Base-by-base conservation (phyloP, 1,140 invertebrate genomes). In the Neodiprion fabricii region DNA sequence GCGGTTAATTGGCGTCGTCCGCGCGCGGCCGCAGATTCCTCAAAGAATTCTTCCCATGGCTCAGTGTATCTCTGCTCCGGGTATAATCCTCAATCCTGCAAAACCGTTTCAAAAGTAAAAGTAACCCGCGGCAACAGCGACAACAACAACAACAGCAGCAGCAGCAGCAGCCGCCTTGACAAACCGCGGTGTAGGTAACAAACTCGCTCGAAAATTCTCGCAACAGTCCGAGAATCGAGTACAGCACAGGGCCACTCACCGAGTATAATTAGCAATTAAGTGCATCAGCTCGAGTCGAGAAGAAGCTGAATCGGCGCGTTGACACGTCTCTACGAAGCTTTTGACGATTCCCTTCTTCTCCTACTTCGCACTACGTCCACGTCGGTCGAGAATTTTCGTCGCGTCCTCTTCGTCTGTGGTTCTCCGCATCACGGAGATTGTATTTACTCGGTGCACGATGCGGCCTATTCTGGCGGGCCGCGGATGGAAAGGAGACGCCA, bases 201-300 rank as follows among this genome's bases (percentile, higher is more conserved):
- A 9, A 12, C n/a, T 61, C n/a, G 53, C 53, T 61, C 28, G 28
- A 61, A 61, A 61, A 61, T 61, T 61, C 53, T 61, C 53, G 53
- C 53, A 61, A 61, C n/a, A 12, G n/a, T 61, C 53, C 53, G 53
- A 17, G 53, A 61, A 61, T 61, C n/a, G n/a, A 40, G 28, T 40
- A 61, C 53, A 61, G 53, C 11, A 40, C 28, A 40, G 28, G 28
- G 28, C 53, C 53, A 61, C n/a, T 61, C 11, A 61, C 11, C 11
- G 53, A 61, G 53, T 61, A 61, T 61, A 61, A 61, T 61, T 61
- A 61, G n/a, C 53, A 61, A 61, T 61, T 61, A 61, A 61, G 28
- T 40, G 28, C 28, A 40, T 7, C 53, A 61, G 11, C 53, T 9
- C 53, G 53, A 61, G 53, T 61, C n/a, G 28, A 40, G 28, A 61